These are phyloP conservation scores for Rhabdornis inornatus DNA, from an alignment of 2,113 vertebrate genomes.

Conservation along the genomic window DNA sequence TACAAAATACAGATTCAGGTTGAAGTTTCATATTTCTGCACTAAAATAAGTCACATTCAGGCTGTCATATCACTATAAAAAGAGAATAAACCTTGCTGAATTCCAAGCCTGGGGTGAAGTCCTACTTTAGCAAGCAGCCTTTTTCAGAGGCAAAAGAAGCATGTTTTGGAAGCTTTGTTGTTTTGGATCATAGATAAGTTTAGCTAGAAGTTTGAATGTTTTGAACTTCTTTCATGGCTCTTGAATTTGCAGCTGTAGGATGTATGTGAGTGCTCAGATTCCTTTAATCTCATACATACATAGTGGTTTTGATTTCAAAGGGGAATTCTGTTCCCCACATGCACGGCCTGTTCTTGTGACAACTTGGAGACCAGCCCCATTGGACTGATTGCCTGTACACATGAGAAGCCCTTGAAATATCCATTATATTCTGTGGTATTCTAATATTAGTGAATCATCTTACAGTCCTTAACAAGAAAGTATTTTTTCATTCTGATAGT, in stretches of 20 bases:
- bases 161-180: background rate
- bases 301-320: background rate
- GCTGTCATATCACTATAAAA: background rate
- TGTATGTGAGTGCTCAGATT: background rate
- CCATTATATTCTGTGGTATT: background rate
- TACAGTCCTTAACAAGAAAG: background rate
- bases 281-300: background rate
- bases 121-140: background rate
- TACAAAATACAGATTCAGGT: background rate
- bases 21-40: background rate
- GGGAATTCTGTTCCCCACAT: background rate
- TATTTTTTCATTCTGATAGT: background rate
- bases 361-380: background rate
- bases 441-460: background rate
- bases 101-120: background rate
- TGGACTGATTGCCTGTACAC: background rate
- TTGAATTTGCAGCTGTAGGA: background rate
- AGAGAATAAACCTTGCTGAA: background rate
- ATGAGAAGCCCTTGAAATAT: background rate
- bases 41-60: background rate
- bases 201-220: background rate
- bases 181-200: background rate
- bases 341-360: background rate
- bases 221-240: background rate
- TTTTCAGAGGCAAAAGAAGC: background rate